Conservation (phyloP, 2,797 vertebrate species). For the Muscicapa striata region DNA sequence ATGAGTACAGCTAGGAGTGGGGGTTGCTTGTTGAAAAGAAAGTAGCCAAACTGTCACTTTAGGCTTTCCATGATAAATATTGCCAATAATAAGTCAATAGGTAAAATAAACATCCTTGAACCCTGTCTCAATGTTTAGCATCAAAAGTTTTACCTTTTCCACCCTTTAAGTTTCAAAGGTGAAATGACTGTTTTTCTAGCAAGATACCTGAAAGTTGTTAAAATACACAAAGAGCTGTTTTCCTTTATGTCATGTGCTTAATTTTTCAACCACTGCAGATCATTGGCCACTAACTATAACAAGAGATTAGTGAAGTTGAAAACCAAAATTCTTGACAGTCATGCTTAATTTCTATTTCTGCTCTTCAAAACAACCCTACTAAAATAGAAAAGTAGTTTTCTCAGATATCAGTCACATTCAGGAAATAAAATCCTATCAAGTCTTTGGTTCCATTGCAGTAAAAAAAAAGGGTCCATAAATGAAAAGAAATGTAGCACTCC, state of each 20-base stretch:
- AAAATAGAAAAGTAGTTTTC: not conserved
- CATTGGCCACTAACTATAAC: not conserved
- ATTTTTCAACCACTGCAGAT: not conserved
- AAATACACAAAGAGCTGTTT: not conserved
- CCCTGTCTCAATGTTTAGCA: not conserved
- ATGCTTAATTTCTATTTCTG: not conserved
- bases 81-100: not conserved
- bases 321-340: not conserved
- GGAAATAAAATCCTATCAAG: not conserved
- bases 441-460: not conserved
- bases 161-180: not conserved
- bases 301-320: not conserved
- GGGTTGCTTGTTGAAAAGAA: not conserved
- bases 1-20: not conserved
- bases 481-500: not conserved
- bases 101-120: not conserved
- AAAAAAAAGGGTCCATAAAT: not conserved
- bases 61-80: not conserved
- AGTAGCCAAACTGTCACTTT: not conserved
- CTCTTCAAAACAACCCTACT: not conserved
- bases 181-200: not conserved
- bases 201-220: not conserved
- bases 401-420: not conserved
- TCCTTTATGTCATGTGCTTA: not conserved
- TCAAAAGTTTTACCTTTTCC: not conserved